These are phyloP conservation scores for Aleiodes leptofemur DNA, from an alignment of 2,888 invertebrate genomes.

Conservation along the genomic window DNA sequence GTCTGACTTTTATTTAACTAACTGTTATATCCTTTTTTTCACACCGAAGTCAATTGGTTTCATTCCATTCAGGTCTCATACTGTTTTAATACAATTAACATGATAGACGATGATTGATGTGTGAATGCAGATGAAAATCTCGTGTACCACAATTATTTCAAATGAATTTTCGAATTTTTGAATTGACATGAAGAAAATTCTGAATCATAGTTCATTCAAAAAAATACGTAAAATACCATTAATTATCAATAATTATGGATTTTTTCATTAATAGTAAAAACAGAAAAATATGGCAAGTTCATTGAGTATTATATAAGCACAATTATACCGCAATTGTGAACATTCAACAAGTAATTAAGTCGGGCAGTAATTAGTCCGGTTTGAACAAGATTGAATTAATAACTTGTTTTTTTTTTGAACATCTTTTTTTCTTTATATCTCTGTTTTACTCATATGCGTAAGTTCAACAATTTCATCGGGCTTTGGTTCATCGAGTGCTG, in stretches of 20 bases:
- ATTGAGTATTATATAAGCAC: conserved; percentile 23
- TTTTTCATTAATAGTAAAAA: conserved; percentile 5
- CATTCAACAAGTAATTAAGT: conserved; percentile 14
- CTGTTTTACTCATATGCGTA: conserved; percentile 62
- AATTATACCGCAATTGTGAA: conserved; percentile 6
- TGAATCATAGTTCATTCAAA: no score
- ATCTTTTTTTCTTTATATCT: conserved; percentile 53
- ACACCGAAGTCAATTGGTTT: conserved; percentile 14
- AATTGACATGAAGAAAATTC: not conserved
- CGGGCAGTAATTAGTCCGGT: conserved; percentile 8
- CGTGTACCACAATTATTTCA: not conserved
- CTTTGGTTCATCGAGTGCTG: conserved; percentile 58
- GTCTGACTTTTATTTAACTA: not conserved
- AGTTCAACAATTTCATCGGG: conserved; percentile 64
- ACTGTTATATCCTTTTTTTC: not conserved
- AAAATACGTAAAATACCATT: no score
- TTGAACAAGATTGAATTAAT: no score
- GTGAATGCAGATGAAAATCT: not conserved
- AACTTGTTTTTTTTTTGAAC: not conserved
- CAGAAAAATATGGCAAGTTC: conserved; percentile 40
- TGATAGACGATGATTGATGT: conserved; percentile 4
- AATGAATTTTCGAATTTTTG: not conserved
- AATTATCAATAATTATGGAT: not conserved
- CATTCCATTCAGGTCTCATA: not conserved
- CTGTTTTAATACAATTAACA: conserved; percentile 26